These are phyloP conservation scores for Agonum fuliginosum DNA, from an alignment of 2,888 invertebrate genomes.

Conservation along the genomic window DNA sequence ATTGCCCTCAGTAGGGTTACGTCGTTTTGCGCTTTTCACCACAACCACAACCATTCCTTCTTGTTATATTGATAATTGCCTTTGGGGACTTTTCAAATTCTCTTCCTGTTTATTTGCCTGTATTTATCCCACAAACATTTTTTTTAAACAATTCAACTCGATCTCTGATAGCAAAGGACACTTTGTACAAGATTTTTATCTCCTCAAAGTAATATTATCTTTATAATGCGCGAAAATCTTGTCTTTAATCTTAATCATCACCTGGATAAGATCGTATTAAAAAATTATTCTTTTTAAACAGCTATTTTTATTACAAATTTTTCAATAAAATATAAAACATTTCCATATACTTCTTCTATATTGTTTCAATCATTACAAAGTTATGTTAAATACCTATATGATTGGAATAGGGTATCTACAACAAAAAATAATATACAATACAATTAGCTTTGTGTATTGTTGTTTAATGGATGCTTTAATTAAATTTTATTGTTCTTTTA, in stretches of 20 bases:
- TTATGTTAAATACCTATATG: too few species aligned
- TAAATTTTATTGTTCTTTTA: too few species aligned
- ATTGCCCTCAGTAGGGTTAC: constrained; percentile 26
- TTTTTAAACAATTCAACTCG: background rate
- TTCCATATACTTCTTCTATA: background rate
- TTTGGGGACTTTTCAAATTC: constrained; percentile 8
- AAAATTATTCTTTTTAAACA: too few species aligned
- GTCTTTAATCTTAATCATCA: too few species aligned
- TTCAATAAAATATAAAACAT: background rate
- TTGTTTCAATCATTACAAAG: background rate
- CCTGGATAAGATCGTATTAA: too few species aligned
- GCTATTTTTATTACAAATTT: too few species aligned
- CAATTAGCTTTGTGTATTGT: background rate
- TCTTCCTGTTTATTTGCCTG: constrained; percentile 6
- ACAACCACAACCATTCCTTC: constrained; percentile 6
- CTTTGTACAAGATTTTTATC: too few species aligned
- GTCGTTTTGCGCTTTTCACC: constrained; percentile 43
- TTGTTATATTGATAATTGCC: constrained; percentile 40
- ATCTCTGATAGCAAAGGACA: background rate
- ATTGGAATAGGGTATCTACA: too few species aligned
- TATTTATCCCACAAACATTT: constrained; percentile 10
- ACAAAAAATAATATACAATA: too few species aligned
- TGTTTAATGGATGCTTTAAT: too few species aligned
- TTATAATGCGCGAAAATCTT: too few species aligned
- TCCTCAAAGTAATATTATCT: too few species aligned